Evolutionary conservation across 2,113 vertebrate species (phyloP).

Genomic region (Muscicapa adusta): DNA sequence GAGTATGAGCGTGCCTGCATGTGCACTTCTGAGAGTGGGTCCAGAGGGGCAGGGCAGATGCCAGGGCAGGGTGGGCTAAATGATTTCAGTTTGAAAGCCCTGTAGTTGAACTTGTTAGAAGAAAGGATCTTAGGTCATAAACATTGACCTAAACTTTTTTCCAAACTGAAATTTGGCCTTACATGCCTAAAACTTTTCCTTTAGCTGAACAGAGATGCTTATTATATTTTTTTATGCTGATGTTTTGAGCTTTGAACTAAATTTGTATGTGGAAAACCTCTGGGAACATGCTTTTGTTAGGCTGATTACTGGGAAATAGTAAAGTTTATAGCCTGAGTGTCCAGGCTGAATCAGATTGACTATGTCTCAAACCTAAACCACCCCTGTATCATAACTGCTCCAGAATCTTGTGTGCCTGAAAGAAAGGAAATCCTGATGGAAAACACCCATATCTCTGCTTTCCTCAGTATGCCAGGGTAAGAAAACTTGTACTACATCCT

Average conservation of each 20-base stretch:
- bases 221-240: not conserved
- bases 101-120: not conserved
- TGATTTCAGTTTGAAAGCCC: not conserved
- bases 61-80: not conserved
- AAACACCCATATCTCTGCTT: not conserved
- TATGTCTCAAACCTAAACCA: not conserved
- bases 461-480: not conserved
- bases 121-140: not conserved
- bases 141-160: not conserved
- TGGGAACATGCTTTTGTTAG: not conserved
- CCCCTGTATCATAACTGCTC: fast-evolving
- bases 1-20: not conserved
- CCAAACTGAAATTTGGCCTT: not conserved
- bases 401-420: not conserved
- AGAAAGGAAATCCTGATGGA: not conserved
- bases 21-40: not conserved
- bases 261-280: not conserved
- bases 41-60: not conserved
- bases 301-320: not conserved
- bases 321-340: not conserved
- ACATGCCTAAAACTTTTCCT: not conserved
- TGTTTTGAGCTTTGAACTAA: not conserved
- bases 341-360: not conserved
- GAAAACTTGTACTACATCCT: not conserved
- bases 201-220: not conserved